These are phyloP conservation scores for Cataglyphis livida DNA, from an alignment of 2,888 invertebrate genomes.

Conservation along the genomic window DNA sequence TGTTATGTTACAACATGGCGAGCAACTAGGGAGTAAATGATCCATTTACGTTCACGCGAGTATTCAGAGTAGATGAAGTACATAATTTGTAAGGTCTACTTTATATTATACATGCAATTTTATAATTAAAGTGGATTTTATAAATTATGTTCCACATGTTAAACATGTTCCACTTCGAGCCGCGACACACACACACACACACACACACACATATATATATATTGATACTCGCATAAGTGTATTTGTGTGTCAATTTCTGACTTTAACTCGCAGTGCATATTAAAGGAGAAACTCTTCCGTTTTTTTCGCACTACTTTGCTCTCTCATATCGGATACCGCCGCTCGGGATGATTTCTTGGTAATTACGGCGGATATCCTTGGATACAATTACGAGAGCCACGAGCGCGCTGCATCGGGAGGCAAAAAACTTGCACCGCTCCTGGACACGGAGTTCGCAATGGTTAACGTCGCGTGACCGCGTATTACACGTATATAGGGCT, in stretches of 20 bases:
- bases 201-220: not conserved
- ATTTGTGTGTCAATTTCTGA: slow-evolving; percentile 2
- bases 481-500: slow-evolving; percentile 75
- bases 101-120: not conserved
- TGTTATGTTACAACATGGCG: not conserved
- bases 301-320: slow-evolving; percentile 17
- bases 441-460: slow-evolving; percentile 73
- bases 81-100: not conserved
- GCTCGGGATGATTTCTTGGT: slow-evolving; percentile 22
- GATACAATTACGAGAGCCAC: slow-evolving; percentile 76
- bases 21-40: not conserved
- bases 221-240: not conserved
- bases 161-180: not conserved
- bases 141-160: not conserved
- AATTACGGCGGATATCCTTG: slow-evolving; percentile 67
- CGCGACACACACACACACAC: not conserved
- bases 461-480: slow-evolving; percentile 81
- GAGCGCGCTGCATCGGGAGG: slow-evolving; percentile 57
- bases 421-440: slow-evolving; percentile 75
- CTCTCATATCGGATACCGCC: not conserved
- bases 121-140: not conserved
- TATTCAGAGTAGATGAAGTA: not conserved
- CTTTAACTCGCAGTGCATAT: slow-evolving; percentile 1
- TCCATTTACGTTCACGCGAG: not conserved
- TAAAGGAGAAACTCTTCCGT: slow-evolving; percentile 9